Conservation (phyloP, 2,113 vertebrate species). For the Columba livia region DNA sequence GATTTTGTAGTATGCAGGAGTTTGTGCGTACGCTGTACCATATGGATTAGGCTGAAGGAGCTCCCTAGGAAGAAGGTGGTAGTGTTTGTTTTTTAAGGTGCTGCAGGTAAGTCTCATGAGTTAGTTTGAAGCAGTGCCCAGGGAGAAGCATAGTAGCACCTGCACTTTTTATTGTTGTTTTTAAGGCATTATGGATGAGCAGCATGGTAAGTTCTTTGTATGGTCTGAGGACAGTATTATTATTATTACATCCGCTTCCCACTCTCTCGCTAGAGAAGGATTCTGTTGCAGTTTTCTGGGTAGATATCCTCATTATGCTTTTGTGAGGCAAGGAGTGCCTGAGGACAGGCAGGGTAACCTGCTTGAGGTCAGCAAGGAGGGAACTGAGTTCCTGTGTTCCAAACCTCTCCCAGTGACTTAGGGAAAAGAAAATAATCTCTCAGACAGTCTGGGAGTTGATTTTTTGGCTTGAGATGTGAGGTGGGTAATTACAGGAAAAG, state of each 20-base stretch:
- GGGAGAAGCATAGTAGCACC: background rate
- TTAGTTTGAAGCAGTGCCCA: background rate
- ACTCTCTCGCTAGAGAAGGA: background rate
- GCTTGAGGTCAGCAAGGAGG: background rate
- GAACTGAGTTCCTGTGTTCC: background rate
- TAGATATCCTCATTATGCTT: background rate
- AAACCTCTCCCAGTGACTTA: background rate
- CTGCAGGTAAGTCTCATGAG: slow-evolving; percentile 26
- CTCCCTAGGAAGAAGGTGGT: background rate
- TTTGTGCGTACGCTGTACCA: background rate
- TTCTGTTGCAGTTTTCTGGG: background rate
- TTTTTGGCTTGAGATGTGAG: background rate
- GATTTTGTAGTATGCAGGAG: background rate
- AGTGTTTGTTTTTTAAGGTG: background rate
- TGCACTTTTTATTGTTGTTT: background rate
- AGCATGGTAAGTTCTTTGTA: background rate
- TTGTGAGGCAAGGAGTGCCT: background rate
- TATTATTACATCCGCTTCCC: background rate
- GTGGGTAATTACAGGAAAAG: background rate
- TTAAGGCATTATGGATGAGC: background rate
- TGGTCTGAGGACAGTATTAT: background rate
- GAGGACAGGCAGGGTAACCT: background rate
- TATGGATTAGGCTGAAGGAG: background rate
- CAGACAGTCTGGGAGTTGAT: background rate
- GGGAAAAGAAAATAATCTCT: background rate